Percentiles rank a stretch among this genome's conserved stretches.
These are phyloP conservation scores for Nothoprocta perdicaria DNA, from an alignment of 2,113 vertebrate species.

Conservation along the genomic window DNA sequence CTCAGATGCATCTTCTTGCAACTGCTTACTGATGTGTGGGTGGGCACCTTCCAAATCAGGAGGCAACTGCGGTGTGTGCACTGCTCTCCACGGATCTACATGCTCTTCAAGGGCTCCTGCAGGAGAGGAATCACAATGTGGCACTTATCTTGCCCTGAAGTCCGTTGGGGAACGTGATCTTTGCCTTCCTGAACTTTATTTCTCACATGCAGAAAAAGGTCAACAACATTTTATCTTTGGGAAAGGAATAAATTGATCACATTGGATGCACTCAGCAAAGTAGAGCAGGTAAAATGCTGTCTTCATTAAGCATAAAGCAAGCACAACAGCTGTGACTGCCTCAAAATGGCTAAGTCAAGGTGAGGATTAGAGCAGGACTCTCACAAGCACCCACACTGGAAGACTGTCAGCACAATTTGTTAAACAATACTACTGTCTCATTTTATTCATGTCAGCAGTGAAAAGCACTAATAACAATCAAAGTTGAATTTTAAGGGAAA, in stretches of 20 bases:
- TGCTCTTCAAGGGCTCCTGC: neutral
- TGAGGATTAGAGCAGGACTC: neutral
- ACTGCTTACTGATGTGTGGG: neutral
- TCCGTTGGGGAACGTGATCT: neutral
- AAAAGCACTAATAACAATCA: neutral
- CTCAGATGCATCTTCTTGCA: neutral
- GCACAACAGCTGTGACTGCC: neutral
- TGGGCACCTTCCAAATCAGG: neutral
- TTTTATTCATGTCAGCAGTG: neutral
- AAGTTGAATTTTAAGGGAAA: neutral
- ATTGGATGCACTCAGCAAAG: no score
- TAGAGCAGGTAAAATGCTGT: neutral
- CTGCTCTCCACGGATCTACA: neutral
- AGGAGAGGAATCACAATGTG: neutral
- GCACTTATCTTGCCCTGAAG: neutral
- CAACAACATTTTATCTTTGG: neutral
- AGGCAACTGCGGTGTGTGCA: accelerated
- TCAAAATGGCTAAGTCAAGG: neutral
- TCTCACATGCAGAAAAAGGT: neutral
- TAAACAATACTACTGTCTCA: neutral
- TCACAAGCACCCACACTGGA: neutral
- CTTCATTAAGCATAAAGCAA: neutral
- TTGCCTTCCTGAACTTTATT: neutral
- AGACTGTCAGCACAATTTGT: neutral
- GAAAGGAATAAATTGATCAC: neutral